phyloP scores from a whole-genome alignment of 2,888 invertebrate species.

The Xestia ashworthii region DNA sequence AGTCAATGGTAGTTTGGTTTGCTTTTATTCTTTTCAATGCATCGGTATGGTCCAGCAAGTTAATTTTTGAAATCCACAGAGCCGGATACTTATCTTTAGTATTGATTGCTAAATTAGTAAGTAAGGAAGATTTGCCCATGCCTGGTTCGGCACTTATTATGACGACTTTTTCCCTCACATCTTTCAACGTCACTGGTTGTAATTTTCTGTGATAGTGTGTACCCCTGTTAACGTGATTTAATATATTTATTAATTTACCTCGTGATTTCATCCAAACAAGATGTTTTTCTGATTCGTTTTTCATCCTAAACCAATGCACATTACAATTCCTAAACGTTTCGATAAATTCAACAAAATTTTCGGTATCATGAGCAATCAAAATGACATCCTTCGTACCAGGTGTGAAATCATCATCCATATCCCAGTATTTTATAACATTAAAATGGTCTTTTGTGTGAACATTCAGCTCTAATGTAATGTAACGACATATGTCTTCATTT shows the following conservation, averaged over 20 bases:
- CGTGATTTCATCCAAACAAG: constrained; percentile 43
- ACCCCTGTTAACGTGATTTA: constrained; percentile 27
- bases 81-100: no score
- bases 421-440: constrained; percentile 21
- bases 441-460: background rate
- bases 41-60: no score
- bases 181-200: constrained; percentile 20
- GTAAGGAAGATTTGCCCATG: no score
- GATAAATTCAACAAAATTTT: constrained; percentile 27
- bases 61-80: no score
- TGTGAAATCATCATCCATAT: constrained; percentile 6
- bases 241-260: constrained; percentile 35
- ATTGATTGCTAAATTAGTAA: no score
- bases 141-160: no score
- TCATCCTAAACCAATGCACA: constrained; percentile 48
- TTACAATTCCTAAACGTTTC: constrained; percentile 12
- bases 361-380: constrained; percentile 37
- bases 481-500: constrained; percentile 36
- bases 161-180: constrained; percentile 32
- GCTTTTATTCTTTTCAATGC: no score
- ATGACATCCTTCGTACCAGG: constrained; percentile 29
- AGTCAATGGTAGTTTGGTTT: no score
- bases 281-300: background rate
- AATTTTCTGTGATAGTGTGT: background rate
- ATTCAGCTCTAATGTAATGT: constrained; percentile 30